Evolutionary conservation across 2,888 invertebrate genomes (phyloP), one percentile per base, ranked within the genome.

Genomic region (Zaprionus obscuricornis): DNA sequence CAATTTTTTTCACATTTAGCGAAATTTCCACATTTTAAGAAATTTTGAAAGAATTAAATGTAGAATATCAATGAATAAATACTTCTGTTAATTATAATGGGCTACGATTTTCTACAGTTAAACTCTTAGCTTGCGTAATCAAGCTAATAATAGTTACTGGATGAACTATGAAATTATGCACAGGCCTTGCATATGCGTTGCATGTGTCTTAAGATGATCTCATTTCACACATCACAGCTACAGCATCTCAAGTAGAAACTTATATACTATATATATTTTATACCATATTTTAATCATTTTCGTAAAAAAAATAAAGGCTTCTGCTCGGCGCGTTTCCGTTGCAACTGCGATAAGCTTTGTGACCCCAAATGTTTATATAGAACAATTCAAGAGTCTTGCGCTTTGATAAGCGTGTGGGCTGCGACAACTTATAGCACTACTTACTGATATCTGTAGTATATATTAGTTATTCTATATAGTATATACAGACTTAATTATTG

Each of bases 291-390:
- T 4, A 6, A 22, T 22, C 22, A 22, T 22, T 22, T 22, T 6
- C 22, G 4, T 22, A 22, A 4, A 22, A 22, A 22, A 6, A 4
- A 4, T 7, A 31, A 55, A 57, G 45, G 20, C 40, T 42, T 20
- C 2, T 6, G 26, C 31, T 47, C 26, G 33, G 5, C 31, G 16
- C 54, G 58, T 63, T 79, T 79, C 78, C 78, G 78, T 74, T 79
- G 78, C 79, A 83, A 74, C 67, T 40, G 67, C 66, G 83, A 79
- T 83, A 83, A 68, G 71, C 36, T 34, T 46, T 39, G 42, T 76
- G 77, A 59, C 74, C 77, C 74, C 69, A 65, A 59, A 58, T 18
- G 42, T 58, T 43, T 63, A 54, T 65, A 29, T 67, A 54, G 42
- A 68, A 49, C 47, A 39, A 29, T 59, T 62, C 56, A 45, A 49